phyloP scores from a whole-genome alignment of 2,797 vertebrate genomes.

The Heliangelus exortis region DNA sequence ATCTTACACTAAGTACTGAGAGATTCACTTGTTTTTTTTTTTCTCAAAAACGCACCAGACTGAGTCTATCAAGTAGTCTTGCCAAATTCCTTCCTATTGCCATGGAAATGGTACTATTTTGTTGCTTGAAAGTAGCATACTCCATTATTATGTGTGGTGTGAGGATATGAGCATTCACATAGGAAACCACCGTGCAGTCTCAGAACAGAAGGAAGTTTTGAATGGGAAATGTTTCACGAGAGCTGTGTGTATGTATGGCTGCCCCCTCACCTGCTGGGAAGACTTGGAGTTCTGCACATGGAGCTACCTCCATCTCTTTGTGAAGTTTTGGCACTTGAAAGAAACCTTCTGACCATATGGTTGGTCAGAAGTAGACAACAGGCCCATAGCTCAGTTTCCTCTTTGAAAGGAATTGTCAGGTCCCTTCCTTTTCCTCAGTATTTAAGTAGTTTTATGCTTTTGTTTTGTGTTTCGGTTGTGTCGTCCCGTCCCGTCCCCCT shows the following conservation, averaged over 20 bases:
- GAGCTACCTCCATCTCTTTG: neutral
- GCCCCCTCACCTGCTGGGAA: accelerated
- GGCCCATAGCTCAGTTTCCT: neutral
- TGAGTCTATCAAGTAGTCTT: neutral
- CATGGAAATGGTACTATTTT: neutral
- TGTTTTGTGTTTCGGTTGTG: no score
- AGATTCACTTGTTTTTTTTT: neutral
- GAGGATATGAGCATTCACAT: neutral
- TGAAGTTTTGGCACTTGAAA: neutral
- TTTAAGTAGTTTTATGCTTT: neutral
- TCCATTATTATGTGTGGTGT: neutral
- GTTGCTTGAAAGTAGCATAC: neutral
- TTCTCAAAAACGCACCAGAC: neutral
- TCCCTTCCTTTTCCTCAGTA: neutral
- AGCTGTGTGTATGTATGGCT: neutral
- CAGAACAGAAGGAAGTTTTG: neutral
- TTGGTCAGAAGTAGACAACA: neutral
- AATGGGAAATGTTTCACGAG: neutral
- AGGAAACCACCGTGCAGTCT: neutral
- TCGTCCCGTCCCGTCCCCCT: no score
- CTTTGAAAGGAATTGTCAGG: neutral
- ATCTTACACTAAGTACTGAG: neutral
- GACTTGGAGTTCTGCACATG: accelerated
- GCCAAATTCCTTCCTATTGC: conserved; percentile 3
- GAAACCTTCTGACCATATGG: neutral